Percentiles rank a stretch among this genome's conserved stretches.
Conservation (phyloP, 2,888 invertebrate species). For the Pimpla rufipes region DNA sequence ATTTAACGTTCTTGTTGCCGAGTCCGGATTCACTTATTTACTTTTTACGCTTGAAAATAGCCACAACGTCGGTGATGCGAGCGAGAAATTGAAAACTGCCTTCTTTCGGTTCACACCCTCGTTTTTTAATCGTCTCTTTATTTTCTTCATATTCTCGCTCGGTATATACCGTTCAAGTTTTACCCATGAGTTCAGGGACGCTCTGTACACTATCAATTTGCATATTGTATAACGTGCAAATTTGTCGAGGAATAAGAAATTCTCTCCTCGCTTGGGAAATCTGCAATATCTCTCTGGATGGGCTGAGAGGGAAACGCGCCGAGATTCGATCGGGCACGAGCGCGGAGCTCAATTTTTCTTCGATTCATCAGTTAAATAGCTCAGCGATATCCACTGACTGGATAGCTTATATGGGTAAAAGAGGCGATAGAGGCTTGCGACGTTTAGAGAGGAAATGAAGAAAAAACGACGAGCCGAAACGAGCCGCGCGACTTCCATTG, state of each 20-base stretch:
- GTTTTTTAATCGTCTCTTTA: not conserved
- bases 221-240: not conserved
- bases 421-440: not conserved
- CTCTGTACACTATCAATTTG: not conserved
- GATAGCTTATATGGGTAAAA: not conserved
- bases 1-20: too few relatives aligned
- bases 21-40: too few relatives aligned
- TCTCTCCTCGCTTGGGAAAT: slow-evolving; percentile 33
- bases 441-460: not conserved
- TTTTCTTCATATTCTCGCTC: not conserved
- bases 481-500: too few relatives aligned
- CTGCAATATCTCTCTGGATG: not conserved
- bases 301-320: not conserved
- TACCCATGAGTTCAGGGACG: not conserved
- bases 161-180: not conserved
- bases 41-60: too few relatives aligned
- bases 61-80: too few relatives aligned
- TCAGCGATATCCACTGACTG: not conserved
- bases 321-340: slow-evolving; percentile 1
- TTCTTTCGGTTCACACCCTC: not conserved
- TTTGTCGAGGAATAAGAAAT: slow-evolving; percentile 22
- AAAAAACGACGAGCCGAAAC: not conserved
- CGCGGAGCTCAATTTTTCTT: not conserved
- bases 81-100: too few relatives aligned
- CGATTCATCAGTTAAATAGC: slow-evolving; percentile 5